Conservation (phyloP, 1,140 invertebrate genomes). For the Drosophila repleta region DNA sequence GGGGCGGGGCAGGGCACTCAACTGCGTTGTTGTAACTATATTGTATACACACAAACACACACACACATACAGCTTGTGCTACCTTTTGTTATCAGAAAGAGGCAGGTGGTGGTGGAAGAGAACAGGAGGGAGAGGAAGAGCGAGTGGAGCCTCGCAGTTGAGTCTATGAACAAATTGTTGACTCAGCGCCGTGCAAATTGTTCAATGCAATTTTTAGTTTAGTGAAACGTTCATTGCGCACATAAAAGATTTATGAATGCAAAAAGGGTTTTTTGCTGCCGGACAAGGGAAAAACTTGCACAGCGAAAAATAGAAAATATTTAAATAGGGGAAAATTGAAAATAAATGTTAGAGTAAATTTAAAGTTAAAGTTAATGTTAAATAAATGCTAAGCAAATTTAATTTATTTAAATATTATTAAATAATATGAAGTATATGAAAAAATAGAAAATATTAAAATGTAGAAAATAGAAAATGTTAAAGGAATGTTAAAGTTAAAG, state of each 20-base stretch:
- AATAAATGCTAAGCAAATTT: neutral
- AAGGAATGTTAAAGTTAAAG: too few species aligned
- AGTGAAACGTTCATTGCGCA: constrained; percentile 28
- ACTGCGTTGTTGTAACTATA: constrained; percentile 43
- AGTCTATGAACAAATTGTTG: constrained; percentile 67
- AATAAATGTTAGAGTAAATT: too few species aligned
- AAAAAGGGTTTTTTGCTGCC: constrained; percentile 9
- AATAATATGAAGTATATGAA: too few species aligned
- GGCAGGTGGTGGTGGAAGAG: neutral
- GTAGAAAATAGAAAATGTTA: too few species aligned
- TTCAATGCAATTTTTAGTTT: constrained; percentile 48
- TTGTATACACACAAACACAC: constrained; percentile 24
- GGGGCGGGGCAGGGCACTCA: neutral
- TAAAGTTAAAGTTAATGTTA: too few species aligned
- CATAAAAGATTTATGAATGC: constrained; percentile 65
- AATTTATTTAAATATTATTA: too few species aligned
- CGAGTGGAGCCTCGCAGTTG: constrained; percentile 5
- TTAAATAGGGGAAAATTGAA: too few species aligned
- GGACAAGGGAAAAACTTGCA: too few species aligned
- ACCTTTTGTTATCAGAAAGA: constrained; percentile 52
- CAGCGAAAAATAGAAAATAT: too few species aligned
- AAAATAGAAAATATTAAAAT: too few species aligned
- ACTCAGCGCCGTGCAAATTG: constrained; percentile 66
- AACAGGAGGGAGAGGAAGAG: neutral
- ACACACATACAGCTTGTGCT: constrained; percentile 15